Evolutionary conservation across 2,113 vertebrate genomes (phyloP), one percentile per base, ranked within the genome.

Genomic region (Poeciliopsis prolifica): DNA sequence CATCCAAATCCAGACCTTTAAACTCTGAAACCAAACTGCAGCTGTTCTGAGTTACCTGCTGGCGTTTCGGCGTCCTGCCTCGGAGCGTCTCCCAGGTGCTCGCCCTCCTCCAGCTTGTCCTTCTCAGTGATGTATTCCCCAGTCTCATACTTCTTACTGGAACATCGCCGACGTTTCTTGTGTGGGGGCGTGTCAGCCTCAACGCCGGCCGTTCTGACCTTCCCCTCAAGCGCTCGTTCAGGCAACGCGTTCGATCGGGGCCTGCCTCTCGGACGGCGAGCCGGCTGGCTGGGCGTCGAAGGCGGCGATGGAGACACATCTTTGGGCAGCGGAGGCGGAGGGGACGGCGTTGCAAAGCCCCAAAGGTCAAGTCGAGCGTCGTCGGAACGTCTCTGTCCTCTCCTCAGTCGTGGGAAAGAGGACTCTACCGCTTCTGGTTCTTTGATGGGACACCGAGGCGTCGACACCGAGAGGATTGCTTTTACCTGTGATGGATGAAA

Each of bases 81-180:
- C 85, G 66, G 87, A 82, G 80, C 90, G 37, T 83, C 88, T 42
- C 90, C 83, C 7, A 88, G 92, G 42, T 87, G 93, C 48, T 88
- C 93, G 61, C 88, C 93, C 22, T 92, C 93, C 37, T 87, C 92
- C 67, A 89, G 81, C 72, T 93, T 95, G 80, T 96, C 96, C 65
- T 94, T 95, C 87, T 97, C 97, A 0, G 95, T 97, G 87, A 98
- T 84, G 88, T 98, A 98, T 58, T 98, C 98, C 44, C 97, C 98
- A 0, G 95, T 98, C 91, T 98, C 97, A 81, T 99, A 99, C 81
- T 97, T 99, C 75, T 94, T 94, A 90, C 94, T 98, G 72, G 96
- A 96, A 92, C 96, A 97, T 29, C 97, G 94, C 77, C 94, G 94
- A 79, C 98, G 95, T 74, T 97, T 98, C 94, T 96, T 98, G 73